A percentile compares a stretch with the other conserved stretches of the same genome.
These are phyloP conservation scores for Podilymbus podiceps DNA, from an alignment of 2,113 vertebrate species.

Conservation along the genomic window DNA sequence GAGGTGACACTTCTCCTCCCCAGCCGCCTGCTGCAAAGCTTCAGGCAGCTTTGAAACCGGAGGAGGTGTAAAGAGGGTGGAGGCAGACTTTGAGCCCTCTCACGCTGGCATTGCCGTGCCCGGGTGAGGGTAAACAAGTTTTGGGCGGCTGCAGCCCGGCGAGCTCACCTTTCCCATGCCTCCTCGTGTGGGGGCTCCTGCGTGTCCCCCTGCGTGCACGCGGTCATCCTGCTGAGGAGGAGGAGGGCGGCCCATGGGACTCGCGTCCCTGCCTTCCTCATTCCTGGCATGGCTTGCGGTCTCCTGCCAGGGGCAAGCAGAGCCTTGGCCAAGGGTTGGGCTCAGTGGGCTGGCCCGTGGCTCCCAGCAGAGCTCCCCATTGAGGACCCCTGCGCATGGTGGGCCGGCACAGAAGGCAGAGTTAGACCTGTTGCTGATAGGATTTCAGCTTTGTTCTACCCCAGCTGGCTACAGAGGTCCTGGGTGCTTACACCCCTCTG, in stretches of 20 bases:
- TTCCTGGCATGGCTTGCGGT: background rate
- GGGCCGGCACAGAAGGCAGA: background rate
- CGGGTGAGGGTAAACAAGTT: background rate
- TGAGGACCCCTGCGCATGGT: background rate
- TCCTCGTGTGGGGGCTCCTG: background rate
- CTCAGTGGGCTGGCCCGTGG: background rate
- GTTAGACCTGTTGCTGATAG: background rate
- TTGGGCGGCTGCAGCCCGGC: background rate
- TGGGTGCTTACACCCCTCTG: too few relatives aligned
- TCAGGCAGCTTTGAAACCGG: background rate
- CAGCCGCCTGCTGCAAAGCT: background rate
- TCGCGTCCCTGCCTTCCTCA: background rate
- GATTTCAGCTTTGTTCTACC: background rate
- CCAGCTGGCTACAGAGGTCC: rapidly evolving
- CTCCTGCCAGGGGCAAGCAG: background rate
- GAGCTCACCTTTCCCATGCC: background rate
- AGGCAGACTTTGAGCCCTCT: slow-evolving; percentile 54
- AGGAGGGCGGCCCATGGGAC: background rate
- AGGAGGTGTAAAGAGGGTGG: slow-evolving; percentile 16
- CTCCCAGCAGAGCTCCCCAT: background rate
- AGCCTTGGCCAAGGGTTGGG: background rate
- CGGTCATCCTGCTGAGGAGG: background rate
- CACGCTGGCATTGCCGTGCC: rapidly evolving
- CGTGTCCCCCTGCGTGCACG: rapidly evolving
- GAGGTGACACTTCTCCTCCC: background rate